Base-by-base conservation (phyloP, 2,888 invertebrate species). In the Leuctra nigra region DNA sequence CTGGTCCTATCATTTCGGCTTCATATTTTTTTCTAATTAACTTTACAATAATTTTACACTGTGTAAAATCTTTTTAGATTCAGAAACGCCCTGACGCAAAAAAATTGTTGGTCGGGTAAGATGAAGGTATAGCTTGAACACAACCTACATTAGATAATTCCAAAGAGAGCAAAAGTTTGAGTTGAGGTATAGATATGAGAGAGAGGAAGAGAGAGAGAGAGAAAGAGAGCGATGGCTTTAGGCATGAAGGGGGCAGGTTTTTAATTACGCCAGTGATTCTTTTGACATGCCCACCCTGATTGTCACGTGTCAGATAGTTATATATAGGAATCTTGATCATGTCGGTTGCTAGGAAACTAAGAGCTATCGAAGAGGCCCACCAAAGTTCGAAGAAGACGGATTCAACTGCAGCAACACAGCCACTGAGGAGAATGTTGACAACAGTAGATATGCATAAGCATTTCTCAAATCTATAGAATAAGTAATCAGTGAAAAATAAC, bases 231-330 rank as follows among this genome's bases (percentile, higher is more conserved):
- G 7, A 29, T 29, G 29, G 29, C 7, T 29, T 29, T 11, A 29
- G 11, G 44, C 1, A 6, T 11, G 23, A 11, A 9, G 44, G 20
- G 44, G 44, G 20, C 44, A 44, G 44, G 44, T 44, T 44, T 44
- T 44, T 44, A 44, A 44, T 44, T 44, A 44, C 20, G 23, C 22
- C 7, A 22, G 44, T 44, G 44, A 44, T 44, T 44, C 44, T 23
- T 44, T 44, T 44, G 44, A 44, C 44, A 44, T 44, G 44, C 22
- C 44, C 44, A 44, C 44, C 44, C 44, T 44, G 44, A 44, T 11
- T 44, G 44, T 44, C 44, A 44, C 11, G 44, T 23, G 44, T 44
- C 23, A 44, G 18, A 20, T n/a, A n/a, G n/a, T n/a, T 18, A 13
- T 39, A 13, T 36, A 36, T 36, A 36, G 14, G 22, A 23, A 23